A percentile compares a stretch with the other conserved stretches of the same genome.
phyloP scores from a whole-genome alignment of 2,113 vertebrate genomes.

The Telmatochromis sp. region DNA sequence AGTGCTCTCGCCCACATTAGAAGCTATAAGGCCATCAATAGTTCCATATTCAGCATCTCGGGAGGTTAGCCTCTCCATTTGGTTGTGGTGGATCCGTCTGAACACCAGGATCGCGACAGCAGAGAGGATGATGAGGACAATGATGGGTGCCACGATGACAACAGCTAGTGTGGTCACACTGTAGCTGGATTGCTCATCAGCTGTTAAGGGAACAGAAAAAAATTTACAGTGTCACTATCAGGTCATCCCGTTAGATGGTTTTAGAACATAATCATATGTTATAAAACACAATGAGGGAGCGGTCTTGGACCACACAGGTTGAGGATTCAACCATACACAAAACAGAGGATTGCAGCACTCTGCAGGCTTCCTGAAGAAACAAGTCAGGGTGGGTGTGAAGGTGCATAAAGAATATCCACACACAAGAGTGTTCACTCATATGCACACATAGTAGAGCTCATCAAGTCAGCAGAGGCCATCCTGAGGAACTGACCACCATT shows the following conservation, averaged over 20 bases:
- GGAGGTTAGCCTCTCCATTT: constrained; percentile 87
- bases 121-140: constrained; percentile 82
- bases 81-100: constrained; percentile 82
- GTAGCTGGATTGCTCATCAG: constrained; percentile 74
- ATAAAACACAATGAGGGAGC: neutral
- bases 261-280: neutral
- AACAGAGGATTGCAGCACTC: neutral
- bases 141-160: constrained; percentile 79
- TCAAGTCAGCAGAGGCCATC: constrained; percentile 6
- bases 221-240: neutral
- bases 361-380: neutral
- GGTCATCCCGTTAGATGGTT: neutral
- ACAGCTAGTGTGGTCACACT: constrained; percentile 81
- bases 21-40: constrained; percentile 94
- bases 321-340: neutral
- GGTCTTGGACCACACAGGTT: constrained; percentile 32
- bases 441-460: neutral
- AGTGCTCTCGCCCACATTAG: constrained; percentile 96
- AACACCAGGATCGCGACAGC: constrained; percentile 80
- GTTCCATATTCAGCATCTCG: constrained; percentile 93
- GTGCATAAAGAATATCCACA: neutral
- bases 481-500: constrained; percentile 38
- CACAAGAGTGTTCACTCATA: neutral
- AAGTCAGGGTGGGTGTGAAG: neutral
- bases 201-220: constrained; percentile 41